Evolutionary conservation across 2,797 vertebrate species (phyloP).

Genomic region (Cyclura pinguis): DNA sequence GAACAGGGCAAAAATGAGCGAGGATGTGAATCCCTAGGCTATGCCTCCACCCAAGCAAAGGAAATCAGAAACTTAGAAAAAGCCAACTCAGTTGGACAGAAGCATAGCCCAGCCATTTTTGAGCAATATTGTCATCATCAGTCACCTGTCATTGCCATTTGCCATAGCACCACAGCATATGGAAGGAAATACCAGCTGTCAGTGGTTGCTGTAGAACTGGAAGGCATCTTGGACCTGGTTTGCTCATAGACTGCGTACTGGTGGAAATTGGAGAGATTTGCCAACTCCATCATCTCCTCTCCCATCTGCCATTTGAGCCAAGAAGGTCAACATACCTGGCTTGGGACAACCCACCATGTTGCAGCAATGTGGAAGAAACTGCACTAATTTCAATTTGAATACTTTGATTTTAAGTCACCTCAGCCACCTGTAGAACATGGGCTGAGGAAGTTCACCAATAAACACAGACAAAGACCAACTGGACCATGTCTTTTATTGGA

Average conservation of each 20-base stretch:
- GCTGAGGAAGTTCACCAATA: too few species aligned
- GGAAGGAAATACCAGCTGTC: neutral
- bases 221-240: neutral
- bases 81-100: neutral
- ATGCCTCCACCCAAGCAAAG: neutral
- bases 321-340: neutral
- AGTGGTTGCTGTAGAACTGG: neutral
- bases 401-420: neutral
- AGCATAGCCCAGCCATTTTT: neutral
- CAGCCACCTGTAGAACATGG: neutral
- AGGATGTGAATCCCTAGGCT: neutral
- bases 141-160: neutral
- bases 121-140: neutral
- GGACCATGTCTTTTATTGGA: neutral
- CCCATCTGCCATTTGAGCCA: neutral
- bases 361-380: neutral
- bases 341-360: neutral
- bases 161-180: neutral
- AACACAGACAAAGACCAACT: neutral
- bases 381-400: neutral
- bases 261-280: neutral
- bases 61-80: neutral
- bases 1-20: neutral
- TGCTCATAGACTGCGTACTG: neutral
- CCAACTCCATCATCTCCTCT: too few species aligned